Base-by-base conservation (phyloP, 2,113 vertebrate species). In the Leucosticte australis region DNA sequence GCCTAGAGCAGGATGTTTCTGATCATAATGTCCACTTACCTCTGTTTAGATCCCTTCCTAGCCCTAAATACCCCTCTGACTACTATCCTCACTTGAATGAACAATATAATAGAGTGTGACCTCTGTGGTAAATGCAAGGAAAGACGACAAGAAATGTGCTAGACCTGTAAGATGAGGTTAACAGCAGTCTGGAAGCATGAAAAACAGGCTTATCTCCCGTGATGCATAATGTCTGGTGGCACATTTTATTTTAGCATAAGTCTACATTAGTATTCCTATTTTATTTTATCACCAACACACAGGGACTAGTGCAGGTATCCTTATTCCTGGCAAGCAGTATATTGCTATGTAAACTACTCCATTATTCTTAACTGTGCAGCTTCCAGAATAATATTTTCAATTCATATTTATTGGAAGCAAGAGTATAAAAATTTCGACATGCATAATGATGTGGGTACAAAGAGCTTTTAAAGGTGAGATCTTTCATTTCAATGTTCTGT, bases 201-300 rank as follows among this genome's bases (percentile, higher is more conserved):
- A 85, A 90, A 84, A 62, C 55, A 77, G 13, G 22, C 30, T 87
- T 90, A 77, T 81, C 57, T 89, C 46, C 63, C 5, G 1, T 30
- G 46, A 81, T 79, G 30, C 68, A 68, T 70, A 74, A 89, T 70
- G 37, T 83, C 59, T 90, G 62, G 47, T 79, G 75, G 39, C 37
- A 49, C 62, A 44, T 78, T 95, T 87, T 86, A 87, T 83, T 91
- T 75, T 87, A 87, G 31, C 57, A 55, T 84, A 93, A 73, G n/a
- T 62, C 42, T 83, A 42, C 21, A 47, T 50, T 83, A 65, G 15
- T 57, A 63, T 88, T 86, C 39, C 20, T 70, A 3, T 83, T 94
- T 80, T 63, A 56, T 92, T 87, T 94, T 89, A 57, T 80, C 63
- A 50, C 46, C 44, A 80, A 22, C 42, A 53, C 57, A 26, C 41